Base-by-base conservation (phyloP, 2,797 vertebrate species). In the Pelobates cultripes region DNA sequence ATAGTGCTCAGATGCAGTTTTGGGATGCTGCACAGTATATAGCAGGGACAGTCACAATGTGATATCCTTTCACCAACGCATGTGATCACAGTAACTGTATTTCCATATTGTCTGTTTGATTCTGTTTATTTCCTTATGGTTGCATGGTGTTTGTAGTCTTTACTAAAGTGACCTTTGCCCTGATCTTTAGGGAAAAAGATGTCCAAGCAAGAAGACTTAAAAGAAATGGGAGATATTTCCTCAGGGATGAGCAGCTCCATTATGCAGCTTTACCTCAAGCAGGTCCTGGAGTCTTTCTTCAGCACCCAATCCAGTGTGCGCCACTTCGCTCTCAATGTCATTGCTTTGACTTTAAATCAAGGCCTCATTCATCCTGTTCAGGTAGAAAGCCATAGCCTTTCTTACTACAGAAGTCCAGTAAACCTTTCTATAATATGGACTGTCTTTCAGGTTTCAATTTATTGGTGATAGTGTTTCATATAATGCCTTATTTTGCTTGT, bases 171-270 rank as follows among this genome's bases (percentile, higher is more conserved):
- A 73, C 14, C 86, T 67, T 13, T 87, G 17, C 86, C 68, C 12
- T 86, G 86, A 40, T 87, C 79, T 86, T 51, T 90, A 99, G 98
- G 98, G 97, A 99, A 99, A 87, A 97, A 96, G 57, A 89, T 97
- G 88, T 94, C 96, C 42, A 99, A 99, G 68, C 93, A 98, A 88
- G 98, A 99, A 91, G 97, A 99, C 89, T 91, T 99, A 73, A 99
- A 99, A 92, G 98, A 99, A 92, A 98, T 99, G 97, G 98, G 97
- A 4, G 98, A 99, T 86, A 96, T 99, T 90, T 97, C 97, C 73
- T 99, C 98, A 53, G 98, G 98, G 89, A 99, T 99, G 98, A 99
- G 98, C 91, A 98, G 97, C 92, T 99, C 98, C 87, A 99, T 99
- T 87, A 99, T 99, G 96, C 98, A 99, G 92, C 96, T 99, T 43